These are phyloP conservation scores for Styela clava DNA, from an alignment of 23 tunicate species.

Conservation along the genomic window DNA sequence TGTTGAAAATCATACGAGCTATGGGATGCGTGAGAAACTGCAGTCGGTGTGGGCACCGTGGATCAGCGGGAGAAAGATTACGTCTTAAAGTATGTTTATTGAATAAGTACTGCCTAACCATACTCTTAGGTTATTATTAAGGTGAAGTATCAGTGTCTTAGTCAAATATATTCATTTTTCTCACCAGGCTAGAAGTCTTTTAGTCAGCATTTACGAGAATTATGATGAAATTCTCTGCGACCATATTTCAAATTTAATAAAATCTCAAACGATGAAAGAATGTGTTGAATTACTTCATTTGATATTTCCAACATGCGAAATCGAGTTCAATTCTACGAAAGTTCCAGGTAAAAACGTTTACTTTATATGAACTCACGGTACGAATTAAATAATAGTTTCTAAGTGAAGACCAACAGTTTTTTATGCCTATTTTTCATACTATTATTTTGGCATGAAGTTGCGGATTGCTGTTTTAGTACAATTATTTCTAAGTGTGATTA, in stretches of 20 bases:
- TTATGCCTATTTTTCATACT: no score
- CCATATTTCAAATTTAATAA: conserved; percentile 29
- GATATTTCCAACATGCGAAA: conserved; percentile 41
- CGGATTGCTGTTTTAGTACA: no score
- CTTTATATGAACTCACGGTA: not conserved
- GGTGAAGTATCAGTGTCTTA: no score
- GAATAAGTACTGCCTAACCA: no score
- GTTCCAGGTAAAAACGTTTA: conserved; percentile 39
- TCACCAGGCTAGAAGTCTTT: conserved; percentile 43
- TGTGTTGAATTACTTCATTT: conserved; percentile 54
- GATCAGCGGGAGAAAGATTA: conserved; percentile 36
- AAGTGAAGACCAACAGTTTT: no score
- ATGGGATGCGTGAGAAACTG: conserved; percentile 65
- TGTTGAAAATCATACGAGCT: conserved; percentile 3
- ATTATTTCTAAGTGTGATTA: no score
- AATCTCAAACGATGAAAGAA: conserved; percentile 20
- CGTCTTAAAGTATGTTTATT: conserved; percentile 41
- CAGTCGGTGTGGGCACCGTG: conserved; percentile 36
- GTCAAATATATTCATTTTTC: not conserved
- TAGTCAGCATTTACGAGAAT: conserved; percentile 21
- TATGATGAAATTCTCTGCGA: conserved; percentile 21
- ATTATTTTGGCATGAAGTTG: no score
- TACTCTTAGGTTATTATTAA: no score
- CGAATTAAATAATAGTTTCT: not conserved
- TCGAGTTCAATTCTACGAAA: conserved; percentile 42